A percentile compares a stretch with the other conserved stretches of the same genome.
These are phyloP conservation scores for Silurus glanis DNA, from an alignment of 2,113 vertebrate species.

Conservation along the genomic window DNA sequence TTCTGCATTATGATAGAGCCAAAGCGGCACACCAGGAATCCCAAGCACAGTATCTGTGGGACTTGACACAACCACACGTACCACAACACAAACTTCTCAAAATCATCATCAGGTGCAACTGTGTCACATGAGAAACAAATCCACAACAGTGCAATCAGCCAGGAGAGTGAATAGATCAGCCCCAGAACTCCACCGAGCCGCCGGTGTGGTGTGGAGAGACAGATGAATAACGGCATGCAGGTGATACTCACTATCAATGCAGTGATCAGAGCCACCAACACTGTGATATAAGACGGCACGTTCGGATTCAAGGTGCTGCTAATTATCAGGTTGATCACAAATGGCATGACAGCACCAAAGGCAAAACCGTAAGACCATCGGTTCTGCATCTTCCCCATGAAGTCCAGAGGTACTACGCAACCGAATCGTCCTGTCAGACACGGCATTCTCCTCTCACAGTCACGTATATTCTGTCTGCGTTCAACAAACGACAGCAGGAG, in stretches of 20 bases:
- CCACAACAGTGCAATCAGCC: slow-evolving; percentile 61
- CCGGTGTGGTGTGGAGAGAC: slow-evolving; percentile 78
- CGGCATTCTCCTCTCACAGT: slow-evolving; percentile 66
- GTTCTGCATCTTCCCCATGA: slow-evolving; percentile 77
- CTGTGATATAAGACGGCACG: slow-evolving; percentile 78
- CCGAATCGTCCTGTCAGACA: slow-evolving; percentile 74
- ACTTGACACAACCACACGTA: slow-evolving; percentile 67
- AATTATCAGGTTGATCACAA: slow-evolving; percentile 81
- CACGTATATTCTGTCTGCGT: slow-evolving; percentile 60
- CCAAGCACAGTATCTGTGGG: slow-evolving; percentile 77
- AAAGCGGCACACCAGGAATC: slow-evolving; percentile 81
- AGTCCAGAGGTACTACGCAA: slow-evolving; percentile 82
- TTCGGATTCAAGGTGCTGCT: slow-evolving; percentile 62
- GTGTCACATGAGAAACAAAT: neutral
- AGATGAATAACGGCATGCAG: slow-evolving; percentile 84
- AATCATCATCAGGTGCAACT: too few species aligned
- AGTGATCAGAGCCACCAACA: slow-evolving; percentile 76
- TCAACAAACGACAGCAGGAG: slow-evolving; percentile 79
- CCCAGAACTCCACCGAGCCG: slow-evolving; percentile 74
- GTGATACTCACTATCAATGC: slow-evolving; percentile 82
- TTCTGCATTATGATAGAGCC: slow-evolving; percentile 71
- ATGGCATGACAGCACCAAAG: slow-evolving; percentile 80
- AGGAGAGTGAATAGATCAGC: slow-evolving; percentile 79
- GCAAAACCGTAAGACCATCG: slow-evolving; percentile 87
- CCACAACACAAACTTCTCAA: neutral